These are phyloP conservation scores for Orius insidiosus DNA, from an alignment of 1,140 invertebrate genomes.

Conservation along the genomic window DNA sequence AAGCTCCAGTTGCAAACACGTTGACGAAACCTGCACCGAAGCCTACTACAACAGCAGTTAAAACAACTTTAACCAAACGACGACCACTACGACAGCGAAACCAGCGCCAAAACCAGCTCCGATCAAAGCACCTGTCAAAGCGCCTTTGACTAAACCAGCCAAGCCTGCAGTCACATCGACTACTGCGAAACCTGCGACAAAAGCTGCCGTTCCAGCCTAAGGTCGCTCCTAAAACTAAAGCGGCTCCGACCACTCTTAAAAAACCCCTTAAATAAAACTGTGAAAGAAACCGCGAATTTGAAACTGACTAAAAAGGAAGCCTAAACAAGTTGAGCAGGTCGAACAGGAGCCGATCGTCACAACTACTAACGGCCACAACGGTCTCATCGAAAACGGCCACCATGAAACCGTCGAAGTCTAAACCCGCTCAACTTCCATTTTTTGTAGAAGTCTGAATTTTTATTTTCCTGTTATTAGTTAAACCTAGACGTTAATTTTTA, in stretches of 20 bases:
- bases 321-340: background rate
- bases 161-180: constrained; percentile 2
- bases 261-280: constrained; percentile 13
- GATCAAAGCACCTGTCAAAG: background rate
- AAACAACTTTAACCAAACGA: background rate
- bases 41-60: background rate
- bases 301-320: constrained; percentile 7
- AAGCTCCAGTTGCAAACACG: constrained; percentile 1
- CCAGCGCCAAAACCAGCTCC: background rate
- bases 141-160: too few relatives aligned
- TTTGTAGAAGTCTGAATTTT: constrained; percentile 6
- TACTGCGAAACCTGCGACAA: too few relatives aligned
- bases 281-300: constrained; percentile 13
- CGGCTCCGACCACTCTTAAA: background rate
- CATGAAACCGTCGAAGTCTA: background rate
- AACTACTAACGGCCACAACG: constrained; percentile 15
- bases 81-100: background rate
- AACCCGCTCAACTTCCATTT: background rate
- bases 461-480: background rate
- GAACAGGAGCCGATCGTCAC: constrained; percentile 14
- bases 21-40: constrained; percentile 4
- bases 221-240: constrained; percentile 5
- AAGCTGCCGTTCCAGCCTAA: too few relatives aligned
- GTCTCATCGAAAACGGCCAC: constrained; percentile 12
- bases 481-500: background rate